Evolutionary conservation across 2,797 vertebrate genomes (phyloP).

Genomic region (Microctenopoma lineatum): DNA sequence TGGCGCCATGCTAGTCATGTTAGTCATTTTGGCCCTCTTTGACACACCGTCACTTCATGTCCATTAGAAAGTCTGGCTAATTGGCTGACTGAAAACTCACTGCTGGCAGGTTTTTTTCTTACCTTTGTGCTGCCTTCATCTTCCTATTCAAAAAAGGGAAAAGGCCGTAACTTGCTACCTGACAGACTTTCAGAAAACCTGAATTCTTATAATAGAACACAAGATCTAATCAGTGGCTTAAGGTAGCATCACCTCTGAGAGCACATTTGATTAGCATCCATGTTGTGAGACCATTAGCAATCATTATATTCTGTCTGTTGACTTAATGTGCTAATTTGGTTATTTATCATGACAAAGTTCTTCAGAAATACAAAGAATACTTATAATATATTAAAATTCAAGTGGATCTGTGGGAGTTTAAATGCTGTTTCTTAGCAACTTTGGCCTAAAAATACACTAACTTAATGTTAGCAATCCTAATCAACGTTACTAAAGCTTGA

Average conservation of each 20-base stretch:
- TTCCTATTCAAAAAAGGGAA: constrained; percentile 4
- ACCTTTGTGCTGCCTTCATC: not conserved
- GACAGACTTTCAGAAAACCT: constrained; percentile 24
- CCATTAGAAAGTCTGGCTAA: constrained; percentile 26
- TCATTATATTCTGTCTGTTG: not conserved
- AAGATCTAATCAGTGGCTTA: not conserved
- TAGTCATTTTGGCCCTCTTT: no score
- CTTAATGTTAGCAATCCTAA: not conserved
- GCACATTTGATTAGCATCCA: not conserved
- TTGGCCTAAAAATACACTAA: not conserved
- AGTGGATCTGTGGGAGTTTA: no score
- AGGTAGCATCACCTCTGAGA: not conserved
- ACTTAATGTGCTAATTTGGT: not conserved
- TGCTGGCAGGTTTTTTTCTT: constrained; percentile 1
- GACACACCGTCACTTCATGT: constrained; percentile 5
- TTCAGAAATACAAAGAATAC: not conserved
- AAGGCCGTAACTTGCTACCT: constrained; percentile 7
- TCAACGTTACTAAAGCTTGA: not conserved
- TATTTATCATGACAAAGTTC: not conserved
- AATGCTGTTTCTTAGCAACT: not conserved
- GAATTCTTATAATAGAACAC: constrained; percentile 23
- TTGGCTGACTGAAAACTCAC: constrained; percentile 23
- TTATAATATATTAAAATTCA: not conserved
- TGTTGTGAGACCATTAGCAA: no score
- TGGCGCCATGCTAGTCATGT: no score